A percentile compares a stretch with the other conserved stretches of the same genome.
These are phyloP conservation scores for Penaeus monodon DNA, from an alignment of 2,888 invertebrate species.

Conservation along the genomic window DNA sequence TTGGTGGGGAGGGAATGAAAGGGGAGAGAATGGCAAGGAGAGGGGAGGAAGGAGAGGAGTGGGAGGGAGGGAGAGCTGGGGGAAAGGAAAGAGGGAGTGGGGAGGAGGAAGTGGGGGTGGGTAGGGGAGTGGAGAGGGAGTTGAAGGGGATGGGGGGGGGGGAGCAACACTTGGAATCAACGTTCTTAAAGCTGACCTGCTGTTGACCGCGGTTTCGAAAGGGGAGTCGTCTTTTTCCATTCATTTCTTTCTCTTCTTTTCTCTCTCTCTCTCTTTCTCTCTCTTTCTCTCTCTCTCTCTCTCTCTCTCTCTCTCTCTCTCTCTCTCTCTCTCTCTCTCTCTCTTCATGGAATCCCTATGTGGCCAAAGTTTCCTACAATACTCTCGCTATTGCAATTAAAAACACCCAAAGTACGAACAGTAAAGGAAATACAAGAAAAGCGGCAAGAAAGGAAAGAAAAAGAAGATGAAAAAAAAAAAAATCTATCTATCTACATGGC, in stretches of 20 bases:
- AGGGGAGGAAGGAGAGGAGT: not conserved
- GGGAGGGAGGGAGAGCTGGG: not conserved
- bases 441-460: too few species aligned
- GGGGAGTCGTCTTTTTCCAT: not conserved
- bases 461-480: too few species aligned
- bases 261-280: not conserved
- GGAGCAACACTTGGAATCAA: constrained; percentile 34
- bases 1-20: not conserved
- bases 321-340: constrained; percentile 12
- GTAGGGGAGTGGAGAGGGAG: not conserved
- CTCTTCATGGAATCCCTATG: not conserved
- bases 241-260: not conserved
- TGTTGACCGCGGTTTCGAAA: too few species aligned
- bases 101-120: too few species aligned
- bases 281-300: too few species aligned
- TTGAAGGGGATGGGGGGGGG: not conserved
- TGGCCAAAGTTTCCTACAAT: not conserved
- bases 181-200: constrained; percentile 42
- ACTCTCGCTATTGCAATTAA: not conserved
- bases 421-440: too few species aligned
- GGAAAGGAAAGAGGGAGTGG: too few species aligned
- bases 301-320: not conserved
- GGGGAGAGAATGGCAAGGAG: not conserved
- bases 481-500: too few species aligned
- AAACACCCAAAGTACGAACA: not conserved